Evolutionary conservation across 2,797 vertebrate species (phyloP).

Genomic region (Triplophysa bombifrons): DNA sequence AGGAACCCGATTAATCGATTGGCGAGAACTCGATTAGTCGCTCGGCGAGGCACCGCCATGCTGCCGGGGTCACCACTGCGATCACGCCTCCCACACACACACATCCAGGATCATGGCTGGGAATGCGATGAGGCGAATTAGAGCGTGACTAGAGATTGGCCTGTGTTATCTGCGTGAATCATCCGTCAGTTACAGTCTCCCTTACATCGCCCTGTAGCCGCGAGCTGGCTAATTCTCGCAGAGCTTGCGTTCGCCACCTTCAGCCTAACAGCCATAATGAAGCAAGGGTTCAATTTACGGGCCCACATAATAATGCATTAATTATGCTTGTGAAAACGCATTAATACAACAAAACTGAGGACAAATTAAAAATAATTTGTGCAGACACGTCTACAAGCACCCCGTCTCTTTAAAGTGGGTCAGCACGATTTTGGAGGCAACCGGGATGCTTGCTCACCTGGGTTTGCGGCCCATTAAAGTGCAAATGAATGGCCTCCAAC

Average conservation of each 20-base stretch:
- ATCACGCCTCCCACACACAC: slow-evolving; percentile 32
- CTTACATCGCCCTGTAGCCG: slow-evolving; percentile 47
- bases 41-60: slow-evolving; percentile 30
- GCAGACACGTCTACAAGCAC: slow-evolving; percentile 84
- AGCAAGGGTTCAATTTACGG: slow-evolving; percentile 83
- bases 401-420: slow-evolving; percentile 83
- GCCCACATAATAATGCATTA: slow-evolving; percentile 94
- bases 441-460: slow-evolving; percentile 76
- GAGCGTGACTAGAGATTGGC: slow-evolving; percentile 64
- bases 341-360: slow-evolving; percentile 81
- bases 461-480: slow-evolving; percentile 93
- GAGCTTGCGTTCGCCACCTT: slow-evolving; percentile 90
- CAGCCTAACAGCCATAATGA: slow-evolving; percentile 88
- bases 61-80: slow-evolving; percentile 43
- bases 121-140: slow-evolving; percentile 74
- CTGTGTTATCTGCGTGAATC: slow-evolving; percentile 50
- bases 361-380: slow-evolving; percentile 94
- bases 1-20: slow-evolving; percentile 57
- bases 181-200: slow-evolving; percentile 61
- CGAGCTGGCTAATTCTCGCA: slow-evolving; percentile 87
- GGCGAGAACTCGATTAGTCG: slow-evolving; percentile 57
- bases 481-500: slow-evolving; percentile 95
- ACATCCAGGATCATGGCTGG: slow-evolving; percentile 65
- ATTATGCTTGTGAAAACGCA: slow-evolving; percentile 93
- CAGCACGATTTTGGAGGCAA: slow-evolving; percentile 87